Evolutionary conservation across 2,888 invertebrate species (phyloP).

Genomic region (Tipula helvola): DNA sequence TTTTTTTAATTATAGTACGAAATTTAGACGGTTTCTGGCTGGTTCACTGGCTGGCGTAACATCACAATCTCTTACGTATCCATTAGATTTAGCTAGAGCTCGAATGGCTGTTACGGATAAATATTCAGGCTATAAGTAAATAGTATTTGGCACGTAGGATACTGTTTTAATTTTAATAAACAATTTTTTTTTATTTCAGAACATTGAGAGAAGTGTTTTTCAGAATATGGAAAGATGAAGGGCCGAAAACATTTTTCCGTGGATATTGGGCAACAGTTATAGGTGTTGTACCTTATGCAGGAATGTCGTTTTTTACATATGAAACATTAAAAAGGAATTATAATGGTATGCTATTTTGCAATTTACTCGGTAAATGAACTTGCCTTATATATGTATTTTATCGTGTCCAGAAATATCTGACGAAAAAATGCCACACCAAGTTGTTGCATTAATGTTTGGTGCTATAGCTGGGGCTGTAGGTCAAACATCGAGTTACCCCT

Average conservation of each 20-base stretch:
- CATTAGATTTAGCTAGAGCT: constrained; percentile 90
- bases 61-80: constrained; percentile 89
- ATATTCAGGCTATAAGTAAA: constrained; percentile 51
- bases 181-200: constrained; percentile 18
- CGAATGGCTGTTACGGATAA: constrained; percentile 91
- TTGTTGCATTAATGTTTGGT: constrained; percentile 66
- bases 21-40: constrained; percentile 51
- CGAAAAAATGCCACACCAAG: constrained; percentile 39
- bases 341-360: constrained; percentile 40
- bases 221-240: constrained; percentile 66
- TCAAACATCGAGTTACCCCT: constrained; percentile 91
- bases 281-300: constrained; percentile 94
- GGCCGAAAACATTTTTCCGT: constrained; percentile 61
- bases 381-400: constrained; percentile 4
- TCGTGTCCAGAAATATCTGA: constrained; percentile 32
- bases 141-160: not conserved
- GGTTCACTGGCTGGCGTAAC: constrained; percentile 94
- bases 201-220: constrained; percentile 46
- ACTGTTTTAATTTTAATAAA: not conserved
- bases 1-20: constrained; percentile 25
- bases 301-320: constrained; percentile 93
- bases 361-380: not conserved
- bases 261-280: constrained; percentile 84
- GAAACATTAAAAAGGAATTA: constrained; percentile 80
- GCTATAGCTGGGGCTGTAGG: constrained; percentile 87